These are phyloP conservation scores for Mimachlamys varia DNA, from an alignment of 2,888 invertebrate species.

Conservation along the genomic window DNA sequence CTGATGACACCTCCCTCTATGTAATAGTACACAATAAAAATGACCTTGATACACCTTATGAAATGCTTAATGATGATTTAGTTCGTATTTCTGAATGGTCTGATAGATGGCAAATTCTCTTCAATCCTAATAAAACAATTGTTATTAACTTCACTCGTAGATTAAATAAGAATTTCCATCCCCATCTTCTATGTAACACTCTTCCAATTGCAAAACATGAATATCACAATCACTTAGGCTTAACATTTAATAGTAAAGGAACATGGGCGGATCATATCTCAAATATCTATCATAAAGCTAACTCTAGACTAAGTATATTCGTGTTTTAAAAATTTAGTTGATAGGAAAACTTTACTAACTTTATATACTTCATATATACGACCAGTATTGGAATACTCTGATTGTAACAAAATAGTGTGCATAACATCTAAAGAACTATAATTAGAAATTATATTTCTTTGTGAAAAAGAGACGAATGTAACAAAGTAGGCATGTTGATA, in stretches of 20 bases:
- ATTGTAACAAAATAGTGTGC: too few species aligned
- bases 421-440: too few species aligned
- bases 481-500: too few species aligned
- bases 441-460: too few species aligned
- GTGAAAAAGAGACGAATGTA: too few species aligned
- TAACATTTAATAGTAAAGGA: slow-evolving; percentile 5
- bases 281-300: neutral
- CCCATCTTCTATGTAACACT: neutral
- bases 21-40: neutral
- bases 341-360: too few species aligned
- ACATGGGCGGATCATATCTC: neutral
- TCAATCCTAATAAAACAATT: neutral
- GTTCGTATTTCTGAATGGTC: neutral
- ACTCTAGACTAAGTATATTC: neutral
- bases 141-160: neutral
- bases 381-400: too few species aligned
- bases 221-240: neutral
- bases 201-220: neutral
- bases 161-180: neutral
- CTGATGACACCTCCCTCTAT: slow-evolving; percentile 38
- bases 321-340: too few species aligned
- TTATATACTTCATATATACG: too few species aligned
- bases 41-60: neutral
- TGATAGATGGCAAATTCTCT: too few species aligned
- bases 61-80: neutral